Conservation (phyloP, 2,888 invertebrate species). For the Pomacea canaliculata region DNA sequence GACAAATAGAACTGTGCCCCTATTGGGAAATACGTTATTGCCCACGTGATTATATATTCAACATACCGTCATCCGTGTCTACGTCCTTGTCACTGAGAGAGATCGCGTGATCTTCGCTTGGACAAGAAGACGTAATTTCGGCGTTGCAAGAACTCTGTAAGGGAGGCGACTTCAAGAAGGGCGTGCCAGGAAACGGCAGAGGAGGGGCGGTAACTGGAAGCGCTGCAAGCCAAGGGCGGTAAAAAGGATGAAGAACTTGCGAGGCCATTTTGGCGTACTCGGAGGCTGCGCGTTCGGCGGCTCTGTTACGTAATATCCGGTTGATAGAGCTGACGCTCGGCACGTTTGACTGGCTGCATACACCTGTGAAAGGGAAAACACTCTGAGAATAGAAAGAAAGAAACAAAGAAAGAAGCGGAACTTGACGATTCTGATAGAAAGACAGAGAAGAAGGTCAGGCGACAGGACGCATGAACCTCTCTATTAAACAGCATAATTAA, state of each 20-base stretch:
- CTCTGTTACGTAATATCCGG: slow-evolving; percentile 93
- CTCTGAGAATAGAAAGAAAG: not conserved
- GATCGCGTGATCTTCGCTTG: slow-evolving; percentile 4
- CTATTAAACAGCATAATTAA: no score
- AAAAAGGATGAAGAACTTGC: slow-evolving; percentile 44
- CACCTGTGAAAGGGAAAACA: slow-evolving; percentile 70
- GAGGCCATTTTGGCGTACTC: slow-evolving; percentile 81
- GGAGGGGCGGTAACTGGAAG: slow-evolving; percentile 12
- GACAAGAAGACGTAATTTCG: not conserved
- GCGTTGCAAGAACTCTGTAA: not conserved
- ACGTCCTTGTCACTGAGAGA: not conserved
- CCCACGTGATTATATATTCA: no score
- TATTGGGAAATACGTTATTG: no score
- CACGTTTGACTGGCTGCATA: slow-evolving; percentile 94
- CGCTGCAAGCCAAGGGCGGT: slow-evolving; percentile 28
- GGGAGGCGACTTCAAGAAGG: slow-evolving; percentile 4
- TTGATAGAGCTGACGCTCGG: slow-evolving; percentile 98
- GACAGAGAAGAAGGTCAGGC: no score
- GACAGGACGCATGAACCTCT: no score
- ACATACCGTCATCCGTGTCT: not conserved
- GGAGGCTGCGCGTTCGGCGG: slow-evolving; percentile 94
- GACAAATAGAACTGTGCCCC: no score
- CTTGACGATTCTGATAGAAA: no score
- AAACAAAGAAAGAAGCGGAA: no score
- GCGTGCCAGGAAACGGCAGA: not conserved